Evolutionary conservation across 1,140 invertebrate species (phyloP), one percentile per base, ranked within the genome.

Genomic region (Whitmania pigra): DNA sequence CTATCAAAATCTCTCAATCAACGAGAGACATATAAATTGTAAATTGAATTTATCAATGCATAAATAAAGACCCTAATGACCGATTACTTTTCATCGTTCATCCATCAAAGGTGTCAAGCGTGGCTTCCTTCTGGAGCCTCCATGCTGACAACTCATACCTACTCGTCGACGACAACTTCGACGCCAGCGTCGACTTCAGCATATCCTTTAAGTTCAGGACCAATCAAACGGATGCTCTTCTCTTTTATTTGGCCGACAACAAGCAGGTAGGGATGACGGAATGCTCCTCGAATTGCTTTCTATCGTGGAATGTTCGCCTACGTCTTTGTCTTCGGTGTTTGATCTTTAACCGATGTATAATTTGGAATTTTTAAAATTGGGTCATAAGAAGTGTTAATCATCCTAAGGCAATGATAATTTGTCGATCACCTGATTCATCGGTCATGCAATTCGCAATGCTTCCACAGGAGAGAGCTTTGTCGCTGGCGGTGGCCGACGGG

Each of bases 141-240:
- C 25, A 17, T 20, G 68, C 18, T 7, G 53, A 25, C 15, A 49
- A 57, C 67, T 53, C 43, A 2, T 83, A 82, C 75, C 1, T 25
- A 3, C 76, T 81, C 18, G 78, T 78, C 11, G 76, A 79, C 68
- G 75, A 77, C 9, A 69, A 78, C 17, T 75, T 77, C 27, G 76
- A 76, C 43, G 36, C 77, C 57, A 77, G 80, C 40, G 76, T 77
- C 25, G 75, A 78, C 66, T 82, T 85, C 73, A 81, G 94, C 79
- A 82, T 97, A 13, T 93, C 89, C 68, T 85, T 98, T 15, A 92
- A 91, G 78, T 94, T 98, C 81, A 91, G 89, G 78, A 96, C 93
- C 0, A 83, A 84, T n/a, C 81, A 86, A 20, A 84, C 86, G 0
- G 84, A 91, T 73, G 92, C 90, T 0, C 78, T 96, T 0, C 84